Conservation (phyloP, 2,797 vertebrate genomes). For the Naso thynnoides region DNA sequence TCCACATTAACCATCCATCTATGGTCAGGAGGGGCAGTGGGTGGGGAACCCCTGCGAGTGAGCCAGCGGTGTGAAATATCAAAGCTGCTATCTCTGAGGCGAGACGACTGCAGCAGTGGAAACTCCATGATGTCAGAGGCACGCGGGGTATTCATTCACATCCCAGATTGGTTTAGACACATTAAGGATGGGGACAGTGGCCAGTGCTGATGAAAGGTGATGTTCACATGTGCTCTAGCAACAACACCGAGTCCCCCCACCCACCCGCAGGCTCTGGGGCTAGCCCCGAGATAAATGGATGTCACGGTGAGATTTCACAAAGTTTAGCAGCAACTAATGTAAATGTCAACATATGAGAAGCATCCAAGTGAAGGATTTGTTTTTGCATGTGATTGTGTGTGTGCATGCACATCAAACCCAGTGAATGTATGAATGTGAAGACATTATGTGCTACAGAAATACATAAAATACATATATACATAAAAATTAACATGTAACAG, state of each 20-base stretch:
- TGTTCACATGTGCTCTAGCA: conserved; percentile 50
- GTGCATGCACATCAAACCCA: not conserved
- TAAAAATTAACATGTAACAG: not conserved
- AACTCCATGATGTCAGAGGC: conserved; percentile 82
- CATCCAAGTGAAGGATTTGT: conserved; percentile 24
- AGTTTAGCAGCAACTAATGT: conserved; percentile 50
- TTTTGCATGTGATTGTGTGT: conserved; percentile 16
- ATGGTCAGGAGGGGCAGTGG: conserved; percentile 71
- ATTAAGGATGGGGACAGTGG: conserved; percentile 48
- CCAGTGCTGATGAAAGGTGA: conserved; percentile 63
- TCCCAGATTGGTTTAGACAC: conserved; percentile 69
- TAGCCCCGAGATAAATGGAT: conserved; percentile 53
- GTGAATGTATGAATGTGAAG: not conserved
- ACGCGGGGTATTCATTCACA: conserved; percentile 54
- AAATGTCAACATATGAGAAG: conserved; percentile 65
- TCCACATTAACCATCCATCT: conserved; percentile 67
- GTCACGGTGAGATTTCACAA: conserved; percentile 41
- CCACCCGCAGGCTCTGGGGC: conserved; percentile 36
- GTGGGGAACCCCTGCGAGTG: conserved; percentile 77
- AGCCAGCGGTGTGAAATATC: conserved; percentile 75
- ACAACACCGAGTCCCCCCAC: conserved; percentile 39
- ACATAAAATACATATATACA: not conserved
- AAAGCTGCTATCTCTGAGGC: conserved; percentile 67
- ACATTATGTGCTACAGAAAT: no score
- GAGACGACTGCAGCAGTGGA: conserved; percentile 74